Evolutionary conservation across 64 coral and sea anemone genomes (phyloP), one percentile per base, ranked within the genome.

Genomic region (Platygyra sinensis): DNA sequence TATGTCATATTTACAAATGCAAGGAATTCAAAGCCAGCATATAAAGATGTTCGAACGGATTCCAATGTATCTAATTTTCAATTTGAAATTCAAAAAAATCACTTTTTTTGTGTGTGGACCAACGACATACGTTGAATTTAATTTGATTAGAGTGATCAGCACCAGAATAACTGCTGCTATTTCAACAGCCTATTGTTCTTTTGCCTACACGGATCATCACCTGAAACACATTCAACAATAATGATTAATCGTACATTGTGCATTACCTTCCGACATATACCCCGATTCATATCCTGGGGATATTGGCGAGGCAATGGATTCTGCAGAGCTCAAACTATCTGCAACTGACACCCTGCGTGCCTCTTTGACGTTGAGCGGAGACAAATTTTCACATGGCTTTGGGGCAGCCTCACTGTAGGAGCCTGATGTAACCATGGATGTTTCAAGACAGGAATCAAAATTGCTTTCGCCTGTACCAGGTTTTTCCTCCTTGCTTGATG

Each of bases 241-340:
- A 67, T n/a, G 0, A 10, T 1, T 22, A 65, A 65, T 18, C 24
- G 18, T 22, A 65, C 18, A 19, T 65, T 65, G 8, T 24, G 8
- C 24, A 65, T 24, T 71, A 71, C 63, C 81, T 85, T 67, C 62
- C 9, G 81, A 85, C 20, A 28, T 85, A 27, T 85, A 85, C 17
- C 81, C 81, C 50, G 81, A 85, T 31, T 85, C 81, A 51, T 85
- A 85, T 3, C 81, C 81, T 28, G 62, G 81, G 13, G 81, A 85
- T 50, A 60, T 72, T 51, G 81, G 81, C 10, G 22, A 42, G 24
- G 81, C n/a, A 24, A 71, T 9, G 10, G 81, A 85, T n/a, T 85
- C 81, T 14, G 62, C 62, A 52, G 81, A 85, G 36, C 81, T 85
- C 33, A 85, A 27, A 72, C 81, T 85, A 60, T 85, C 81, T 52